Evolutionary conservation across 2,113 vertebrate species (phyloP), one percentile per base, ranked within the genome.

Genomic region (Siphamia tubifer): DNA sequence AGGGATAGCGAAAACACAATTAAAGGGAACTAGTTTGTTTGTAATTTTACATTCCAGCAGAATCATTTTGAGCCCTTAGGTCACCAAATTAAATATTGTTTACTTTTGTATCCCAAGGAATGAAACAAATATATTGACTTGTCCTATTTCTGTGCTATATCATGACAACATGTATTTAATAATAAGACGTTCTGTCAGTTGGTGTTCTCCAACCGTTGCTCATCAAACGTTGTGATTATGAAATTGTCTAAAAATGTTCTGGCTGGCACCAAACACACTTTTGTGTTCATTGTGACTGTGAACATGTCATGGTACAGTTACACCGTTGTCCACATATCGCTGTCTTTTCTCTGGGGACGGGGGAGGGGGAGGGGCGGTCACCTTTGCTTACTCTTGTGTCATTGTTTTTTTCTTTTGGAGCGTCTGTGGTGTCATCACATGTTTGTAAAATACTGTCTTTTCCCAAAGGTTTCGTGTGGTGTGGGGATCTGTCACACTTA

Each of bases 1-100:
- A 93, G 92, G 92, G 92, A 93, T 78, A 74, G 87, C 76, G 79
- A 85, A n/a, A 87, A 85, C 83, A 81, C 87, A 85, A 87, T 91
- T 84, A 87, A 90, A 88, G 83, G 89, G 90, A 90, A 84, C 68
- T 82, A 25, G 64, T 82, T 74, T 80, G 53, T 77, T 67, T 60
- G 51, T 84, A 34, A 77, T 80, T 72, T 82, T 87, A 71, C 81
- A 81, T 84, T 91, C 83, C 86, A 84, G 68, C 55, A 40, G 53
- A 73, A 81, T 83, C 17, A 47, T 69, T 74, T 77, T 63, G 30
- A 80, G 67, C 65, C 69, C 55, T 36, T 52, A 27, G 43, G 25
- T 83, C 74, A 58, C 61, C 47, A 74, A 83, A 82, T 77, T 62
- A 44, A 78, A 68, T 57, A 58, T 62, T 88, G 87, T 90, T 90